Conservation (phyloP, 1,140 invertebrate species). For the fruit fly (Drosophila melanogaster) region Release_6_plus_ISO1_MT NT_033779.5:16585001-16585500, state of each 20-base stretch:
- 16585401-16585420: constrained; percentile 1
- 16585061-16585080: no score
- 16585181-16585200: background rate
- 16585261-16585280: constrained; percentile 54
- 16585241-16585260: constrained; percentile 25
- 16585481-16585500: constrained; percentile 64
- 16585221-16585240: background rate
- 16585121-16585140: no score
- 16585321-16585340: constrained; percentile 15
- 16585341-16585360: no score
- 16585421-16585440: constrained; percentile 7
- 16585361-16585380: background rate
- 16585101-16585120: no score
- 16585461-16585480: constrained; percentile 50
- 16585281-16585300: constrained; percentile 60
- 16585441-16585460: constrained; percentile 19
- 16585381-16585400: constrained; percentile 50
- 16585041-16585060: constrained; percentile 12
- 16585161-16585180: background rate
- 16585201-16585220: constrained; percentile 2
- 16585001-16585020: constrained; percentile 37
- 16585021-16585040: constrained; percentile 38
- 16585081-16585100: no score
- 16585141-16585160: background rate
- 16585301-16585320: constrained; percentile 61